These are phyloP conservation scores for Phortica okadai DNA, from an alignment of 2,888 invertebrate genomes.

Conservation along the genomic window DNA sequence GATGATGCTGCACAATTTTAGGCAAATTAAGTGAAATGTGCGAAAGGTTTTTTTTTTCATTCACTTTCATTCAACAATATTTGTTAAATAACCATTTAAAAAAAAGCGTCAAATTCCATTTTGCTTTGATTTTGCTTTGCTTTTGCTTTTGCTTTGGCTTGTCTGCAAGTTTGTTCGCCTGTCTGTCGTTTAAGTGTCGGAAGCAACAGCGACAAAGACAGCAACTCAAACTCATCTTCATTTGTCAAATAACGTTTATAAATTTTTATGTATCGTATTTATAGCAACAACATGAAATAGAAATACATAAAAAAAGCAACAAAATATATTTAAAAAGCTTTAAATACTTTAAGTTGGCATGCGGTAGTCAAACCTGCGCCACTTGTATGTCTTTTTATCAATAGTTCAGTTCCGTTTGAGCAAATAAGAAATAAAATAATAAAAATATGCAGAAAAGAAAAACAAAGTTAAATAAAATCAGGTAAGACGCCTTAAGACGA, in stretches of 20 bases:
- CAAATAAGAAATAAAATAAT: not conserved
- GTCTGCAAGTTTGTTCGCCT: not conserved
- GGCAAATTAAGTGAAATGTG: constrained; percentile 53
- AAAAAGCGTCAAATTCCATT: no score
- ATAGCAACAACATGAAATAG: not conserved
- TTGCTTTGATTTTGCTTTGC: not conserved
- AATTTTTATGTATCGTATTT: not conserved
- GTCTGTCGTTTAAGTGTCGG: constrained; percentile 3
- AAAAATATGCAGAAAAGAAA: not conserved
- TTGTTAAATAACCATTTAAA: not conserved
- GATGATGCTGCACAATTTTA: constrained; percentile 19
- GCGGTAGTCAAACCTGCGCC: constrained; percentile 10
- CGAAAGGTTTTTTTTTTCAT: constrained; percentile 50
- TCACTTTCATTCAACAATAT: not conserved
- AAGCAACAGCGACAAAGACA: not conserved
- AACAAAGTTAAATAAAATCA: constrained; percentile 2
- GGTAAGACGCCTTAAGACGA: constrained; percentile 23
- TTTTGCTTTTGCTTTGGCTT: not conserved
- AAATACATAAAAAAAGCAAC: not conserved
- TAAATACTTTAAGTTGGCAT: not conserved
- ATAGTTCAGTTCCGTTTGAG: not conserved
- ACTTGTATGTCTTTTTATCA: not conserved
- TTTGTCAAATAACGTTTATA: not conserved
- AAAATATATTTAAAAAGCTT: not conserved
- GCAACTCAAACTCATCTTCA: not conserved